These are phyloP conservation scores for Steinernema carpocapsae DNA, from an alignment of 2,888 invertebrate genomes.

Conservation along the genomic window DNA sequence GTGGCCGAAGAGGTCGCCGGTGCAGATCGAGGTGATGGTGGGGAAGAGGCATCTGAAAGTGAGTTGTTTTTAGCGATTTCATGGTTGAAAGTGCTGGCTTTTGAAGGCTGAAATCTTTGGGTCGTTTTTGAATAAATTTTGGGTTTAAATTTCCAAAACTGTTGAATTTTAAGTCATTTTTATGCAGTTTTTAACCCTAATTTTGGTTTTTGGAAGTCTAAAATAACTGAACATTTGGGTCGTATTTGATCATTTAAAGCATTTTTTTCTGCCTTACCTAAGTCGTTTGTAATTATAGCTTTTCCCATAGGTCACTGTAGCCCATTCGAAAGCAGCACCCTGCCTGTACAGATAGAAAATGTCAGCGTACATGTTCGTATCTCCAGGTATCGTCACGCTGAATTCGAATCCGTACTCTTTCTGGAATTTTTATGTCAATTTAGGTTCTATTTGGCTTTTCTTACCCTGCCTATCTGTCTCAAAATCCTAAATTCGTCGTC, in stretches of 20 bases:
- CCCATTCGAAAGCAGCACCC: neutral
- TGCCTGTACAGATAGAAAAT: slow-evolving; percentile 1
- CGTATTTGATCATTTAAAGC: too few species aligned
- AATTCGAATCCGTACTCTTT: neutral
- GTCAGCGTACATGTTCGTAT: neutral
- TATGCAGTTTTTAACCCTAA: too few species aligned
- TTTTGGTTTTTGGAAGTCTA: too few species aligned
- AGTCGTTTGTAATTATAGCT: neutral
- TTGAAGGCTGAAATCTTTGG: too few species aligned
- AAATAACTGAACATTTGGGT: too few species aligned
- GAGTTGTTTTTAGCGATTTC: too few species aligned
- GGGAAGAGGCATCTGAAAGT: neutral
- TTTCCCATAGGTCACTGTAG: neutral
- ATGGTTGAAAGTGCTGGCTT: too few species aligned
- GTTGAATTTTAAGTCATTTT: too few species aligned
- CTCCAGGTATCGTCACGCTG: neutral
- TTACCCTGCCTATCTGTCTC: neutral
- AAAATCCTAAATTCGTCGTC: neutral
- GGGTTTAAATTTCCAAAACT: too few species aligned
- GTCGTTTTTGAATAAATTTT: too few species aligned
- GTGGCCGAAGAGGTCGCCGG: neutral
- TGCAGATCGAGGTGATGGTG: neutral
- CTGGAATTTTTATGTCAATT: neutral
- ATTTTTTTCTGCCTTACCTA: neutral
- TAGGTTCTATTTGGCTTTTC: neutral